These are phyloP conservation scores for Drosophila rubida DNA, from an alignment of 2,888 invertebrate species.

Conservation along the genomic window DNA sequence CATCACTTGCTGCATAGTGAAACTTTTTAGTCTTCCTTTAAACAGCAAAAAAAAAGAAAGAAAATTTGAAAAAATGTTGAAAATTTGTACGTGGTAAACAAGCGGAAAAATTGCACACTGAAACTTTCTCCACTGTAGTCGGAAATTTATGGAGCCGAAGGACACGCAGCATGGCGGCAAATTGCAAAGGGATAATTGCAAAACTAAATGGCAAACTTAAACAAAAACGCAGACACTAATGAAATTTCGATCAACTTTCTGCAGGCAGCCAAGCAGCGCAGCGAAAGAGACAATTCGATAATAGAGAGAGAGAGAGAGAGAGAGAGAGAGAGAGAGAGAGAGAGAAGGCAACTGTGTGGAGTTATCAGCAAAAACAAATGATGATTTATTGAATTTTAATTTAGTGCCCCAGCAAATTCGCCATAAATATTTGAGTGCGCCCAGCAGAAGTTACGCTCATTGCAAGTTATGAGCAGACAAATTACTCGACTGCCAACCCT, in stretches of 20 bases:
- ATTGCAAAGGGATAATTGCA: constrained; percentile 67
- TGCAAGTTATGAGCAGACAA: constrained; percentile 52
- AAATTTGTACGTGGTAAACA: constrained; percentile 55
- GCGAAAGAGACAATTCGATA: neutral
- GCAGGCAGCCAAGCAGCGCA: constrained; percentile 31
- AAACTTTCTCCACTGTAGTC: constrained; percentile 51
- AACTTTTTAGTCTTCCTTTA: constrained; percentile 24
- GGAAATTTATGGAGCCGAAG: constrained; percentile 39
- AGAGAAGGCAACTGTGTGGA: constrained; percentile 25
- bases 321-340: constrained; percentile 3
- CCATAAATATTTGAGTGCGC: constrained; percentile 78
- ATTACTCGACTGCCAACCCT: constrained; percentile 36
- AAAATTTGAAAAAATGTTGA: neutral
- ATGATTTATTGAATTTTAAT: constrained; percentile 83
- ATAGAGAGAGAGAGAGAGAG: too few species aligned
- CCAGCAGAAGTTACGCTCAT: constrained; percentile 71
- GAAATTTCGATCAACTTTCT: constrained; percentile 82
- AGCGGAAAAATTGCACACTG: constrained; percentile 65
- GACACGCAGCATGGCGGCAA: constrained; percentile 39
- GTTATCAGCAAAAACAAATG: constrained; percentile 65
- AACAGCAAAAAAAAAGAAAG: too few species aligned
- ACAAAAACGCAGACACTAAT: constrained; percentile 79
- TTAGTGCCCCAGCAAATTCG: constrained; percentile 68
- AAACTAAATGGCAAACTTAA: constrained; percentile 74
- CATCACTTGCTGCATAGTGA: too few species aligned